phyloP scores from a whole-genome alignment of 2,888 invertebrate genomes.

The Andrena praecox region DNA sequence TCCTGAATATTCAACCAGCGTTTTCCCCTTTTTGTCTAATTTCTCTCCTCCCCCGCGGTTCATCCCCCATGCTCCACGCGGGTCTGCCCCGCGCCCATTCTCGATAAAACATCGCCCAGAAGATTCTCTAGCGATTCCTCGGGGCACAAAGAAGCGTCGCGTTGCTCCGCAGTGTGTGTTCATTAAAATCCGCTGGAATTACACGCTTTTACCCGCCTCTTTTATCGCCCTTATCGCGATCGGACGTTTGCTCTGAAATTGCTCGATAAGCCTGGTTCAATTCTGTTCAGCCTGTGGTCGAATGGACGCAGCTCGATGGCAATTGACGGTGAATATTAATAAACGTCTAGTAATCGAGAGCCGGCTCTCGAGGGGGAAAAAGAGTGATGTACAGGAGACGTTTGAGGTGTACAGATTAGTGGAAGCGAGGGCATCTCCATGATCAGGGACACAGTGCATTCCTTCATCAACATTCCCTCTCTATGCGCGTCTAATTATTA shows the following conservation, averaged over 20 bases:
- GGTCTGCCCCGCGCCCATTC: not conserved
- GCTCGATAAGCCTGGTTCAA: slow-evolving; percentile 30
- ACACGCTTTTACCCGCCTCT: not conserved
- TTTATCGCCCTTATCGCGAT: slow-evolving; percentile 52
- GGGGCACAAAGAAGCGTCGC: not conserved
- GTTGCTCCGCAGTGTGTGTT: slow-evolving; percentile 6
- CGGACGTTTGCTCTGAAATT: slow-evolving; percentile 35
- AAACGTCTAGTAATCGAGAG: not conserved
- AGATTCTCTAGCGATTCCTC: not conserved
- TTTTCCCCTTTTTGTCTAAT: not conserved
- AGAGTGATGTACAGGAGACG: not conserved
- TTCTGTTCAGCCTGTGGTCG: not conserved
- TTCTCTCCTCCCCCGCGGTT: slow-evolving; percentile 1
- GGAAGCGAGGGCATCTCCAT: not conserved
- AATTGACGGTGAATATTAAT: not conserved
- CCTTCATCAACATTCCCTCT: not conserved
- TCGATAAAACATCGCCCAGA: slow-evolving; percentile 19
- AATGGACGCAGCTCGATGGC: not conserved
- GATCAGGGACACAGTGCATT: not conserved
- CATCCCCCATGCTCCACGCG: not conserved
- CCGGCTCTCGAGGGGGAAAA: not conserved
- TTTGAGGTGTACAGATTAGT: not conserved
- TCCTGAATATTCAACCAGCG: slow-evolving; percentile 14
- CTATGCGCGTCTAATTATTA: slow-evolving; percentile 13
- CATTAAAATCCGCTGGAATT: slow-evolving; percentile 46